A percentile compares a stretch with the other conserved stretches of the same genome.
phyloP scores from a whole-genome alignment of 2,888 invertebrate genomes.

The Arge pagana region DNA sequence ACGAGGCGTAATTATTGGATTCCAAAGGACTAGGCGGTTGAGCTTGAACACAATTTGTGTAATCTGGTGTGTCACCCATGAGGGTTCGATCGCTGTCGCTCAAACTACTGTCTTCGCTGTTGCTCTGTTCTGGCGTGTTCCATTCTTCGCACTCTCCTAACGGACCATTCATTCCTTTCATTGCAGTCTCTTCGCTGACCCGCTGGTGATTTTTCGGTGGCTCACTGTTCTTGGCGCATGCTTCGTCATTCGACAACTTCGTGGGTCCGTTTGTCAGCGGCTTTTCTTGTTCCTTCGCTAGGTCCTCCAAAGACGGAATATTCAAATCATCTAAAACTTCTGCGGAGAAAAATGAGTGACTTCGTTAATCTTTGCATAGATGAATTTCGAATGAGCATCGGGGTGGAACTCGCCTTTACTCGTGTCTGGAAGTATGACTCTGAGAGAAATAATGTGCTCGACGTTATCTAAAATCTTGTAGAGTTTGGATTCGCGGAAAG shows the following conservation, averaged over 20 bases:
- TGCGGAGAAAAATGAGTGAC: constrained; percentile 36
- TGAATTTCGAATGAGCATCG: neutral
- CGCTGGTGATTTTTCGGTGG: constrained; percentile 11
- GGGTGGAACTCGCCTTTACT: constrained; percentile 60
- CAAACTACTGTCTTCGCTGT: constrained; percentile 76
- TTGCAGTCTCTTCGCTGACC: constrained; percentile 12
- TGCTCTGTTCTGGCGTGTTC: constrained; percentile 65
- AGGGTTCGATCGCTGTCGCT: constrained; percentile 75
- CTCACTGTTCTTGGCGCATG: constrained; percentile 1
- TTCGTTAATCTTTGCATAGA: neutral
- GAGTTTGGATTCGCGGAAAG: constrained; percentile 60
- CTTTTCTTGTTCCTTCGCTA: constrained; percentile 32
- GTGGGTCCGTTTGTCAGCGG: constrained; percentile 33
- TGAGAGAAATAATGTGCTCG: constrained; percentile 67
- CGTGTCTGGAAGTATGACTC: constrained; percentile 67
- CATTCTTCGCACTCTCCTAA: constrained; percentile 39
- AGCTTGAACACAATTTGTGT: constrained; percentile 40
- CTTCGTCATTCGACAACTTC: constrained; percentile 46
- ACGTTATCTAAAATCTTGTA: constrained; percentile 63
- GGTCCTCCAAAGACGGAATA: constrained; percentile 58
- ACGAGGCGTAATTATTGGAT: constrained; percentile 18
- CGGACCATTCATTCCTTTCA: constrained; percentile 16
- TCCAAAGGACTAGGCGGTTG: constrained; percentile 9
- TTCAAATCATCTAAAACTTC: constrained; percentile 59
- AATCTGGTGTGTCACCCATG: constrained; percentile 65